Evolutionary conservation across 2,797 vertebrate species (phyloP), one percentile per base, ranked within the genome.

Genomic region (Pachyuromys duprasi): DNA sequence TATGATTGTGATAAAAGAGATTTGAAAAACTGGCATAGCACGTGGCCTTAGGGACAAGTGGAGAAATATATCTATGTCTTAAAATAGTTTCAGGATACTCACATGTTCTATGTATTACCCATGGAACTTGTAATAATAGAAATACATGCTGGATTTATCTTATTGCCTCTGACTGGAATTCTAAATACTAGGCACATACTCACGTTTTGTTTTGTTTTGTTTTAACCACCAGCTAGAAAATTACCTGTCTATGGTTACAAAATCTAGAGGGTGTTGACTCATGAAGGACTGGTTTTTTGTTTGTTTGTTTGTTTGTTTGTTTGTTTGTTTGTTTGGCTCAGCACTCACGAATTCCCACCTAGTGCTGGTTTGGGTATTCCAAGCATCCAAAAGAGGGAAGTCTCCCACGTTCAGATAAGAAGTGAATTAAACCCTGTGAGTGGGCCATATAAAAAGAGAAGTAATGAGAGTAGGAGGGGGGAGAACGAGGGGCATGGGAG

Each of bases 131-230:
- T 91, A 74, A 84, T 60, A 22, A 42, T 72, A 75, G 45, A 91
- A 92, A 74, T 93, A 93, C 63, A 79, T 83, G 28, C 31, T 90
- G 17, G 33, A 5, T 69, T 92, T 86, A 53, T 96, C 93, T 92
- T 79, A 69, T 81, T 97, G 36, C 18, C 24, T 89, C 31, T 82
- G 31, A 82, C 82, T 49, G 57, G 28, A 74, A 83, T 90, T 92
- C 13, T 63, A 57, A 83, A 87, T 55, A 28, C 62, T 70, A 69
- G 18, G 9, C 1, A 69, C 3, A 55, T 7, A 26, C 60, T 63
- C 49, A 60, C 20, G 89, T 69, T 92, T 57, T 94, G 22, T 87
- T 36, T 45, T 24, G 9, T 7, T 69, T 53, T 65, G 3, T 67
- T 62, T 31, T 42, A 45, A 42, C 65, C 31, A 57, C 60, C 55